Conservation (phyloP, 2,888 invertebrate genomes). For the Oscheius onirici region DNA sequence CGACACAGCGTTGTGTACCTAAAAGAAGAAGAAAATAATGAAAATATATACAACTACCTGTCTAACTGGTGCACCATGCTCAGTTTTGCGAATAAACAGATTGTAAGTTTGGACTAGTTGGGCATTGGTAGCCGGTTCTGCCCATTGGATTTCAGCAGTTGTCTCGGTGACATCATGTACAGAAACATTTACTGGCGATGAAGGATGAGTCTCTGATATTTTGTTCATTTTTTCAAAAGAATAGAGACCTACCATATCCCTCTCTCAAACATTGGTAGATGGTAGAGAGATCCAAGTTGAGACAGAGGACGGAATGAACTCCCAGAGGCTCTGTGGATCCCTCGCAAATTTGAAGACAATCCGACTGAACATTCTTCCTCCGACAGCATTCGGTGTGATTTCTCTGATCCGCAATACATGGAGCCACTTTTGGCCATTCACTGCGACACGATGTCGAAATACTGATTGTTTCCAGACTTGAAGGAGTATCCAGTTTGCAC, state of each 20-base stretch:
- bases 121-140: conserved; percentile 47
- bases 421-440: conserved; percentile 59
- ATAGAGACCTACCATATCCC: conserved; percentile 53
- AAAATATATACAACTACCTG: conserved; percentile 21
- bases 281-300: conserved; percentile 58
- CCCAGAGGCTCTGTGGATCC: conserved; percentile 77
- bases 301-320: conserved; percentile 70
- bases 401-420: conserved; percentile 74
- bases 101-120: conserved; percentile 58
- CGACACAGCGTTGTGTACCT: conserved; percentile 42
- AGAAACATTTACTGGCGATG: conserved; percentile 58
- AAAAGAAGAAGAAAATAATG: not conserved
- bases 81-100: conserved; percentile 51
- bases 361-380: conserved; percentile 82
- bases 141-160: conserved; percentile 51
- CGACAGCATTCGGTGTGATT: conserved; percentile 87
- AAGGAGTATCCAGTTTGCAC: conserved; percentile 52
- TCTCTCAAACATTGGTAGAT: conserved; percentile 62
- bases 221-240: not conserved
- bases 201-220: conserved; percentile 56
- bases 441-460: conserved; percentile 58
- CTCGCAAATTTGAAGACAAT: conserved; percentile 84
- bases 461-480: conserved; percentile 51
- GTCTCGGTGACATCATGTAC: conserved; percentile 42
- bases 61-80: conserved; percentile 46